A percentile compares a stretch with the other conserved stretches of the same genome.
phyloP scores from a whole-genome alignment of 2,113 vertebrate species.

The Takifugu bimaculatus region DNA sequence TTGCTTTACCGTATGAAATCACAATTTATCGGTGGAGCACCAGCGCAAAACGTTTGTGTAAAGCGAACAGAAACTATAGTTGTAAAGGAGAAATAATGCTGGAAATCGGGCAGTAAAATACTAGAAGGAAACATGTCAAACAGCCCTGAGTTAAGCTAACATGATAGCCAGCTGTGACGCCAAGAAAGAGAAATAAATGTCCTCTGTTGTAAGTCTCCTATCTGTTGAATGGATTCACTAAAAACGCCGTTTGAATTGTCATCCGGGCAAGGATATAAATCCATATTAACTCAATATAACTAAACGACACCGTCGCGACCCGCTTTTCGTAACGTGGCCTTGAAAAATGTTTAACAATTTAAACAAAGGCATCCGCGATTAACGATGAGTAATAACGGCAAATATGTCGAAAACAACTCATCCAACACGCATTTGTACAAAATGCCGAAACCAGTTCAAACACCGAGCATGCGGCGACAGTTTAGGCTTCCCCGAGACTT shows the following conservation, averaged over 20 bases:
- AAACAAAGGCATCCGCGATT: conserved; percentile 1
- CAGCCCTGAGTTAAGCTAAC: conserved; percentile 10
- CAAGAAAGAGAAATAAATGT: background rate
- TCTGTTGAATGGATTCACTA: no score
- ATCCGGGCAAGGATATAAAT: background rate
- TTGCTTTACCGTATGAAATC: background rate
- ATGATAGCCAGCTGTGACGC: background rate
- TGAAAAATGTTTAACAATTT: background rate
- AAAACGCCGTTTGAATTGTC: no score
- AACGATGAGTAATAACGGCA: no score
- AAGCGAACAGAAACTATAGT: background rate
- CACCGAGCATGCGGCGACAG: conserved; percentile 11
- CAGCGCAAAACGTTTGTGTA: background rate
- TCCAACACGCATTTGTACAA: background rate
- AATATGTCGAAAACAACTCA: background rate
- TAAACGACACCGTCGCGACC: conserved; percentile 3
- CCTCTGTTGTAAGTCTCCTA: background rate
- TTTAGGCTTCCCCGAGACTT: conserved; percentile 70
- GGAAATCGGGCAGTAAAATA: rapidly evolving
- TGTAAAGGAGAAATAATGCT: background rate
- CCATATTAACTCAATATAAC: background rate
- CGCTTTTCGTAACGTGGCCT: conserved; percentile 56
- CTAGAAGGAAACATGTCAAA: background rate
- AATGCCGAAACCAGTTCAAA: background rate
- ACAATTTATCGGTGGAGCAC: background rate